phyloP scores from a whole-genome alignment of 2,113 vertebrate genomes.

The Muntiacus muntjak region DNA sequence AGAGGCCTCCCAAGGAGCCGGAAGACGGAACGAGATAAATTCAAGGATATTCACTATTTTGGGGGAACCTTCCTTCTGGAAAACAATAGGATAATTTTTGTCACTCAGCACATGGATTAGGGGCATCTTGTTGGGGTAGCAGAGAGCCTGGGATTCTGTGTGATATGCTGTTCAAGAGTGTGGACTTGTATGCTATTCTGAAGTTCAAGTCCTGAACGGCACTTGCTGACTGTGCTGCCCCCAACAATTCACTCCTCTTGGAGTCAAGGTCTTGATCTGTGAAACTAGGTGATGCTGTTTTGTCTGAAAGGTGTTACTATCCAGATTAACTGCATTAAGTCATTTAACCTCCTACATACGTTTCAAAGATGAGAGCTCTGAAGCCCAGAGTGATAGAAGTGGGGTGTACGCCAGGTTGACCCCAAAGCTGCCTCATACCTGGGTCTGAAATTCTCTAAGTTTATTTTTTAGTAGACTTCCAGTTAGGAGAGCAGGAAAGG shows the following conservation, averaged over 20 bases:
- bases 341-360: not conserved
- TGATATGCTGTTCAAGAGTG: not conserved
- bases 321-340: not conserved
- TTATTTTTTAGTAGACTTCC: not conserved
- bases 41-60: not conserved
- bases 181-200: not conserved
- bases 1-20: not conserved
- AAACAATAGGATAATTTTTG: not conserved
- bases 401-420: not conserved
- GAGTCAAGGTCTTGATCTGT: not conserved
- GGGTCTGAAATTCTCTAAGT: not conserved
- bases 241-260: not conserved
- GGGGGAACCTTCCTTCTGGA: not conserved
- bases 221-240: accelerated
- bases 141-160: not conserved
- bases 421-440: not conserved
- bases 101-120: not conserved
- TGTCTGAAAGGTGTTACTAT: not conserved
- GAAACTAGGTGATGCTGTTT: not conserved
- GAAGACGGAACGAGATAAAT: not conserved
- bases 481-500: not conserved
- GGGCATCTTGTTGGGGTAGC: not conserved
- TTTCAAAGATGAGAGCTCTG: not conserved
- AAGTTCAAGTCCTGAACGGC: not conserved
- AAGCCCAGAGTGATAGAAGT: not conserved